A percentile compares a stretch with the other conserved stretches of the same genome.
phyloP scores from a whole-genome alignment of 1,140 invertebrate species.

The Drosophila takahashii region DNA sequence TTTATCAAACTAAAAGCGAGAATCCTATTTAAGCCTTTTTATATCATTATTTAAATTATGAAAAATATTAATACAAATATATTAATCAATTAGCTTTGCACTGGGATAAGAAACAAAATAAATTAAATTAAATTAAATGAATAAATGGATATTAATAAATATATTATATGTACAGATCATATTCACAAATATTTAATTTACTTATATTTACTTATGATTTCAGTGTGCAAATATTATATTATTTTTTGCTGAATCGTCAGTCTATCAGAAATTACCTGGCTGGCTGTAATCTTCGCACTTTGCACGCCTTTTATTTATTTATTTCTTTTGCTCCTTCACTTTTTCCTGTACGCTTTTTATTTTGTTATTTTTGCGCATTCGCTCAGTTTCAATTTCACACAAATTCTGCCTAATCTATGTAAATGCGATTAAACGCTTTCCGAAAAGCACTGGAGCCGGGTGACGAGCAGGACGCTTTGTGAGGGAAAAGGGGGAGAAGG shows the following conservation, averaged over 20 bases:
- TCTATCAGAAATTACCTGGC: constrained; percentile 8
- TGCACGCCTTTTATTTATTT: constrained; percentile 64
- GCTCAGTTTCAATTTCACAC: constrained; percentile 80
- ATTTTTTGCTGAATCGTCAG: neutral
- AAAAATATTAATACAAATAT: too few relatives aligned
- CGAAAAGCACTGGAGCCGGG: constrained; percentile 49
- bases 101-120: too few relatives aligned
- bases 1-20: too few relatives aligned
- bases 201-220: too few relatives aligned
- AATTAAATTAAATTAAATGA: too few relatives aligned
- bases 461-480: neutral
- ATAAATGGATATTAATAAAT: too few relatives aligned
- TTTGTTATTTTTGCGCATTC: constrained; percentile 1
- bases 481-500: neutral
- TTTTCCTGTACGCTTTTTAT: neutral
- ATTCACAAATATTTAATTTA: too few relatives aligned
- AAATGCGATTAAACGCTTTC: constrained; percentile 82
- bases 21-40: too few relatives aligned
- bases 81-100: too few relatives aligned
- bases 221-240: too few relatives aligned
- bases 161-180: too few relatives aligned
- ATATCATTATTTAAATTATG: too few relatives aligned
- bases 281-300: constrained; percentile 66
- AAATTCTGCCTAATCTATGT: constrained; percentile 83
- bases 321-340: constrained; percentile 16